Evolutionary conservation across 2,797 vertebrate species (phyloP), one percentile per base, ranked within the genome.

Genomic region (Sciurus vulgaris): DNA sequence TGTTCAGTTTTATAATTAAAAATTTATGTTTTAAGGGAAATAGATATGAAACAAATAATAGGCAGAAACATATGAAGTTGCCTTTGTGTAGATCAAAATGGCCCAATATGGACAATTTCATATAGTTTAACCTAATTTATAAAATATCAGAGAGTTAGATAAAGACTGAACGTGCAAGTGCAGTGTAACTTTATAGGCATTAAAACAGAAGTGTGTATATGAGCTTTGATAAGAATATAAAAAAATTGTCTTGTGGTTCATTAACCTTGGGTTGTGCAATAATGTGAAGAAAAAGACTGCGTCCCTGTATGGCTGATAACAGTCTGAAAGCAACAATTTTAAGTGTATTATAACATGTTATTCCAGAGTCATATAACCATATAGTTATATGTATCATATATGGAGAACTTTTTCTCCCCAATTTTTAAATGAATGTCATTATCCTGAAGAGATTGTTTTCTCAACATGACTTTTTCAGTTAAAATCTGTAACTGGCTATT

Each of bases 401-500:
- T 73, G 4, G n/a, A 51, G 12, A 44, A 38, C 4, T 2, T 38
- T 83, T 79, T 30, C 56, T 9, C 20, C 65, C 12, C 49, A 26
- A 20, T 69, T 82, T 94, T 38, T 47, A 30, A 73, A 54, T 22
- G 44, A 89, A 59, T 87, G 1, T 86, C n/a, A 86, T 22, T 4
- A 10, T 63, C 47, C 22, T 88, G n/a, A 85, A 38, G 5, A 63
- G 65, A 69, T 8, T 91, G 38, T 81, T 91, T 85, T 85, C 70
- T 91, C 44, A 65, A 33, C 65, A 73, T 81, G 49, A 56, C 4
- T 73, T 79, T 97, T 44, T 78, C 41, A 61, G 22, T 93, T 79
- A 79, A 51, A 94, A 59, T 90, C 44, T 74, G 0, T 61, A 86
- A 61, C 4, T 3, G 2, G 5, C 44, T 85, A 67, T 61, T 24